phyloP scores from a whole-genome alignment of 2,888 invertebrate genomes.

The Lycocerus yunnanus region DNA sequence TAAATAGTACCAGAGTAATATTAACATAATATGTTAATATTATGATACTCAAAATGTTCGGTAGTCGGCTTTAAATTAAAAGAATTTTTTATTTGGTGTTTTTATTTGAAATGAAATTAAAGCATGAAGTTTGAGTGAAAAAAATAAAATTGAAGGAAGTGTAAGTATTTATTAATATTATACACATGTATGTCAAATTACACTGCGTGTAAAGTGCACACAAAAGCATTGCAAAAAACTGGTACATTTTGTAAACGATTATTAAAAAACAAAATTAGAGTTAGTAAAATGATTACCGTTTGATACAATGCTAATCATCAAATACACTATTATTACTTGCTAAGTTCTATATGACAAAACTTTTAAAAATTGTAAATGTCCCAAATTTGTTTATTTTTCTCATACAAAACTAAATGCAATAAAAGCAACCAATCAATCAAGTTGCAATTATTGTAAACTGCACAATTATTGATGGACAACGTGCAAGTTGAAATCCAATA shows the following conservation, averaged over 20 bases:
- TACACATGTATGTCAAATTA: constrained; percentile 42
- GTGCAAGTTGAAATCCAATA: background rate
- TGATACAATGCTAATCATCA: constrained; percentile 42
- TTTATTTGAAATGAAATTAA: background rate
- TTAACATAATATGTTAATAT: too few species aligned
- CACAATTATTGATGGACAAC: background rate
- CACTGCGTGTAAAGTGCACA: constrained; percentile 48
- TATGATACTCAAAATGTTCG: too few species aligned
- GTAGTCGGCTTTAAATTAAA: too few species aligned
- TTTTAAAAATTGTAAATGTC: constrained; percentile 19
- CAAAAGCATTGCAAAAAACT: constrained; percentile 47
- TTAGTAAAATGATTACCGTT: constrained; percentile 40
- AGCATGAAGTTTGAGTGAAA: background rate
- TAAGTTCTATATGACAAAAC: constrained; percentile 19
- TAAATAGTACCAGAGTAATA: too few species aligned
- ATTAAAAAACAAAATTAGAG: constrained; percentile 20
- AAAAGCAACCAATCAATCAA: constrained; percentile 21
- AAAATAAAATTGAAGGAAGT: background rate
- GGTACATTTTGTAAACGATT: constrained; percentile 34
- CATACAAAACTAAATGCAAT: constrained; percentile 34
- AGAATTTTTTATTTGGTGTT: too few species aligned
- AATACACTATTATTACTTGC: constrained; percentile 15
- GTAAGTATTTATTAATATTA: constrained; percentile 39
- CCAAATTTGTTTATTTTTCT: constrained; percentile 14
- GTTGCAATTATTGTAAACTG: constrained; percentile 21